Conservation (phyloP, 2,797 vertebrate species). For the Mormyrus proboscirostris region DNA sequence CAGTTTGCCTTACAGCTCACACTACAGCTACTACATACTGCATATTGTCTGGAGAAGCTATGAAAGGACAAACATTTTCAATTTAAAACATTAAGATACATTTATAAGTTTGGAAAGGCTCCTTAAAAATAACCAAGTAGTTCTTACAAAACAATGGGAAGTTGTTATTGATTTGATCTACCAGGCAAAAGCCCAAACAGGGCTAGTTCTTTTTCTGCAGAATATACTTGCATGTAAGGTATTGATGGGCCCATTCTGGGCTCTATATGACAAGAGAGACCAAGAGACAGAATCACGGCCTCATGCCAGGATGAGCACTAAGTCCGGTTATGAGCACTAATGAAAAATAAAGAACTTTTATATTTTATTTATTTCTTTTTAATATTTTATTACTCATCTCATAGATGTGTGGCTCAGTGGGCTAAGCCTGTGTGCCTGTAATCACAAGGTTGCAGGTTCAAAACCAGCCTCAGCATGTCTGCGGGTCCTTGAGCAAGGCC, state of each 20-base stretch:
- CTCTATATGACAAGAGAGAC: neutral
- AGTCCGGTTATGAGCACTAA: neutral
- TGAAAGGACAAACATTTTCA: neutral
- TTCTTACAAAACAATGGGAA: neutral
- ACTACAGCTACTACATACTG: neutral
- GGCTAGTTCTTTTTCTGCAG: neutral
- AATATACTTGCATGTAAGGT: neutral
- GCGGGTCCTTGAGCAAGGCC: too few species aligned
- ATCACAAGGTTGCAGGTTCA: too few species aligned
- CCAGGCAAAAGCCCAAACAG: neutral
- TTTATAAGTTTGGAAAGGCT: neutral
- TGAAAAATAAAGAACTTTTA: neutral
- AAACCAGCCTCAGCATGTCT: too few species aligned
- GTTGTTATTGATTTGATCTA: neutral
- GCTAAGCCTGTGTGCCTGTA: too few species aligned
- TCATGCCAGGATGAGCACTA: neutral
- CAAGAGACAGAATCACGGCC: neutral
- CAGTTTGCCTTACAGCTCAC: neutral
- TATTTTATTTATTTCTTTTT: neutral
- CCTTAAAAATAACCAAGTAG: neutral
- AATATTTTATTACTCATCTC: neutral
- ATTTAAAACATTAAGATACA: neutral
- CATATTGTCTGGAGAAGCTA: neutral
- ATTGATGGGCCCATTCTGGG: neutral
- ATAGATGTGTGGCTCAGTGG: neutral